Base-by-base conservation (phyloP, 2,797 vertebrate genomes). In the Nyctalus aviator region DNA sequence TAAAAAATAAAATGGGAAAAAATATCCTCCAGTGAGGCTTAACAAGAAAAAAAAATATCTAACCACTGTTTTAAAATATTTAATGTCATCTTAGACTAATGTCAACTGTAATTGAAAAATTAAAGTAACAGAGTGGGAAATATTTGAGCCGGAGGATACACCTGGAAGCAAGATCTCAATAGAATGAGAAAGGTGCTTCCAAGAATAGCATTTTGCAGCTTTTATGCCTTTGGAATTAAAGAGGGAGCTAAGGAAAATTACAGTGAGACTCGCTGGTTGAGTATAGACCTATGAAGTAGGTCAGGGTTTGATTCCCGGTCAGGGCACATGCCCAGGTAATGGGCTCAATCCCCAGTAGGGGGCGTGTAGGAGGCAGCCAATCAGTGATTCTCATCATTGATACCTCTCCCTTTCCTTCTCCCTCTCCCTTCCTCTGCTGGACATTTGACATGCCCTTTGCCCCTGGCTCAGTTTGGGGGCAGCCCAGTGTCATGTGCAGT, bases 401-500 rank as follows among this genome's bases (percentile, higher is more conserved):
- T 59, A 25, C 14, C 27, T 30, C 59, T 15, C 11, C 2, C 11
- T 13, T 27, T 30, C 55, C 10, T 23, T 25, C 27, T 3, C 14
- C 62, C 62, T 8, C 6, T 8, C 62, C 3, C 6, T 8, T 14
- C 13, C 27, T 81, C 50, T 84, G 11, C 57, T 23, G 46, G 25
- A 23, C 1, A 23, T 55, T 71, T 96, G 66, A 96, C 44, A 23
- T 44, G 18, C 81, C 14, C 59, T 69, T 57, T 91, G 27, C 89
- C 53, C 81, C 73, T 81, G 94, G 68, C 79, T 91, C 97, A 99
- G 99, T 99, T 99, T 97, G 99, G 99, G 81, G 99, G 99, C 76
- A 99, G 99, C 96, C 99, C 99, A 0, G 99, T 99, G 89, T 99
- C 99, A 3, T 99, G 99, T 95, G 99, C 99, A 0, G 97, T 99